Conservation (phyloP, 2,888 invertebrate genomes). For the Marasmarcha lunaedactyla region DNA sequence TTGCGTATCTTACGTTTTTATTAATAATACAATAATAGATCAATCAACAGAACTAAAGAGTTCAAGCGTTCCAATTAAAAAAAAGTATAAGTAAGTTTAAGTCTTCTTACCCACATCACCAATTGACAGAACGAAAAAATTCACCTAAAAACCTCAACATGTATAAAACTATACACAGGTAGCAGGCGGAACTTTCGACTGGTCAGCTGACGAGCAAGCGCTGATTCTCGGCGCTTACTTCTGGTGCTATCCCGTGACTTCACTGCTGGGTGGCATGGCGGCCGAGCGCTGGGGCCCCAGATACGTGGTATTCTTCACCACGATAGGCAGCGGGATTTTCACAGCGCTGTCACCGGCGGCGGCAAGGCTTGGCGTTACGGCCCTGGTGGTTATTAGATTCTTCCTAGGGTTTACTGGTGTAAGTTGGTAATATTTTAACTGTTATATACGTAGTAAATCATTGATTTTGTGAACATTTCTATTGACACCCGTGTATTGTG, state of each 20-base stretch:
- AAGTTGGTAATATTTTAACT: conserved; percentile 30
- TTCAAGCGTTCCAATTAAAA: too few species aligned
- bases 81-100: too few species aligned
- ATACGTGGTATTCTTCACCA: conserved; percentile 67
- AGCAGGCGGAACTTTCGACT: conserved; percentile 45
- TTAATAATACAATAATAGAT: too few species aligned
- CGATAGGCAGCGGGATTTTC: conserved; percentile 59
- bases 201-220: conserved; percentile 74
- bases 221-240: conserved; percentile 76
- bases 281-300: conserved; percentile 75
- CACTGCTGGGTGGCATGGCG: conserved; percentile 74
- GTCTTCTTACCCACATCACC: too few species aligned
- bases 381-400: conserved; percentile 70
- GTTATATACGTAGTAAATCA: neutral
- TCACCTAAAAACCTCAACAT: too few species aligned
- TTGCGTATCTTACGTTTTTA: too few species aligned
- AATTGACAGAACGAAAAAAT: too few species aligned
- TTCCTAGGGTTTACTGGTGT: conserved; percentile 74
- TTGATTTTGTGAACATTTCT: too few species aligned
- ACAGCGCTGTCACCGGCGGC: conserved; percentile 73
- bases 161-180: too few species aligned
- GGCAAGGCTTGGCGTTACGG: conserved; percentile 66
- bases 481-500: too few species aligned
- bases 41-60: too few species aligned
- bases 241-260: conserved; percentile 77